These are phyloP conservation scores for Macropis europaea DNA, from an alignment of 2,888 invertebrate genomes.

Conservation along the genomic window DNA sequence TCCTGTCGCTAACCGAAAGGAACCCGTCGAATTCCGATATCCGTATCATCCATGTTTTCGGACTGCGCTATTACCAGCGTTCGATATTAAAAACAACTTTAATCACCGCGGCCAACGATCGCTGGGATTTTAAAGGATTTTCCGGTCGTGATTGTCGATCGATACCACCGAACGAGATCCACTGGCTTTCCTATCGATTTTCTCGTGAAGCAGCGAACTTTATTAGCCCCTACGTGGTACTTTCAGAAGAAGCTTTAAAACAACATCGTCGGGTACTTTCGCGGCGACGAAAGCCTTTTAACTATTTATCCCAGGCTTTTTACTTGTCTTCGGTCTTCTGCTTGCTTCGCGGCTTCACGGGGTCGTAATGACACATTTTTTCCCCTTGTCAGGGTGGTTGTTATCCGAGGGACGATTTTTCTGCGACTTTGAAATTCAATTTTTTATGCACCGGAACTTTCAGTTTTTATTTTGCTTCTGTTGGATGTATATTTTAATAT, in stretches of 20 bases:
- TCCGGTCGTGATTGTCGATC: too few species aligned
- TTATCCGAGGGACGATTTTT: too few species aligned
- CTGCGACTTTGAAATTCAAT: too few species aligned
- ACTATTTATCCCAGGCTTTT: conserved; percentile 7
- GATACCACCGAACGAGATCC: not conserved
- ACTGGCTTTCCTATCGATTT: conserved; percentile 8
- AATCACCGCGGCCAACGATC: too few species aligned
- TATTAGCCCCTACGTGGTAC: not conserved
- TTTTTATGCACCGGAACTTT: too few species aligned
- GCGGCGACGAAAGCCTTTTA: conserved; percentile 2
- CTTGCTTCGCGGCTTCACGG: not conserved
- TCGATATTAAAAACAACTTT: conserved; percentile 35
- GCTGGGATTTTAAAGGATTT: too few species aligned
- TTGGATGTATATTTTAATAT: too few species aligned
- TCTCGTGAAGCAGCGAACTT: not conserved
- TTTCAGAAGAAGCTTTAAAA: not conserved
- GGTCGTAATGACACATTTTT: conserved; percentile 10
- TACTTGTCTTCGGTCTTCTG: not conserved
- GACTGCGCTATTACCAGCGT: conserved; percentile 31
- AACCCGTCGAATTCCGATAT: conserved; percentile 41
- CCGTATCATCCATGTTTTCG: conserved; percentile 24
- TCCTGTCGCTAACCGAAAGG: conserved; percentile 47
- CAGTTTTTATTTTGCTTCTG: too few species aligned
- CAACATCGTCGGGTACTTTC: conserved; percentile 4
- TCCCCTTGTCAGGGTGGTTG: too few species aligned